Evolutionary conservation across 1,140 invertebrate species (phyloP), one percentile per base, ranked within the genome.

Genomic region (Zaprionus africanus): DNA sequence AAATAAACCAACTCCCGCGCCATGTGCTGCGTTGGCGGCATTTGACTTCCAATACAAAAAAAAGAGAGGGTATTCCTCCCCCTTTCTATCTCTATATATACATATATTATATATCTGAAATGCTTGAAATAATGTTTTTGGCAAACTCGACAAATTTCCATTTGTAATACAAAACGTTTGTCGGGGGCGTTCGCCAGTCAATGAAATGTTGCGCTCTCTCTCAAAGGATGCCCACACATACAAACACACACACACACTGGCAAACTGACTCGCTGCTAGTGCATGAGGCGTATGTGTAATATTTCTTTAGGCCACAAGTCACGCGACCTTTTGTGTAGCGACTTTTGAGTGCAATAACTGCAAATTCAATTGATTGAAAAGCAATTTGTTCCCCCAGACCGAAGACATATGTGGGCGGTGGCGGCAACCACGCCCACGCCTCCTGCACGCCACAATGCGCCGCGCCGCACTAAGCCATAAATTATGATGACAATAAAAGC

Each of bases 281-380:
- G 17, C 31, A 78, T 70, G 69, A 60, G 82, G 79, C 76, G 83
- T 66, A 77, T 87, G 83, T 57, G 77, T 70, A 81, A 86, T 85
- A 64, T 84, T 68, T 64, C 46, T 57, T 34, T 53, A 17, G 57
- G 72, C 58, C 34, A 57, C 19, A 57, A 57, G 76, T 41, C 19
- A 49, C 59, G 63, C 59, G 60, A 79, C 83, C 76, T 80, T 72
- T 75, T 65, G 76, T 62, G 57, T 22, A 43, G 24, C 28, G 68
- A 66, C 49, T 77, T 77, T 73, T 64, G 69, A 87, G 83, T 83
- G 83, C 83, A 87, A 80, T 90, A 84, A 88, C 84, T 90, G 85
- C 81, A 79, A 73, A 74, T 78, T 90, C 85, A 88, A 88, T 88
- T 88, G 84, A 88, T 88, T 88, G 85, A 88, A 88, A 88, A 84